Evolutionary conservation across 2,888 invertebrate species (phyloP), one percentile per base, ranked within the genome.

Genomic region (Onthophagus sagittarius): DNA sequence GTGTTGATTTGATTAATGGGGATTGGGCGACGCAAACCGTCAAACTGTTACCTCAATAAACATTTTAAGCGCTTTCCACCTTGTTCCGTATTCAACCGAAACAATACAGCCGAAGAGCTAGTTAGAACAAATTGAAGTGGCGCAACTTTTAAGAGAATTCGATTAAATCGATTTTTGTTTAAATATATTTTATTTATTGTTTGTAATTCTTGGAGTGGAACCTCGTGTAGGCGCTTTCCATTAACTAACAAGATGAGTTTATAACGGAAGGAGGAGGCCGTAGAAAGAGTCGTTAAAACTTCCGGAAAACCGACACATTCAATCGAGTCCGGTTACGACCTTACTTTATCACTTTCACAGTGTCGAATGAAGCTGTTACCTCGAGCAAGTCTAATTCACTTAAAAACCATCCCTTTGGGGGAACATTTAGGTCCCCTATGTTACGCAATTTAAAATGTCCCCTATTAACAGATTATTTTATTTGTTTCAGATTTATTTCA

Each of bases 401-500:
- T 53, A 53, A 53, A 53, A 53, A 53, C 39, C 23, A 53, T 53
- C 39, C 39, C 39, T 53, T 53, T 11, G 39, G 39, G 39, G 39
- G 23, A 9, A 7, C 39, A 53, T 53, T 53, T 53, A 53, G 39
- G 39, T 11, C 9, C 39, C 39, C 23, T 23, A 23, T 1, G 23
- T 23, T 23, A 23, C 23, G 23, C 23, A 23, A 23, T 23, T 23
- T 23, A 23, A 23, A 23, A 23, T 23, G 3, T 23, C 23, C 23
- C 23, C 23, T 2, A 23, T 23, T 23, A 23, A 23, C 3, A 23
- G 23, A 23, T 23, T 23, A 23, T 23, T 23, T 23, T 23, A 3
- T 23, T 23, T 23, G 23, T 81, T 80, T 53, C 79, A 82, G 81
- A 72, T 72, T 73, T 79, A 65, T 77, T 76, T 39, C 31, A 63